These are phyloP conservation scores for Drosophila ohnishii DNA, from an alignment of 1,140 invertebrate genomes.

Conservation along the genomic window DNA sequence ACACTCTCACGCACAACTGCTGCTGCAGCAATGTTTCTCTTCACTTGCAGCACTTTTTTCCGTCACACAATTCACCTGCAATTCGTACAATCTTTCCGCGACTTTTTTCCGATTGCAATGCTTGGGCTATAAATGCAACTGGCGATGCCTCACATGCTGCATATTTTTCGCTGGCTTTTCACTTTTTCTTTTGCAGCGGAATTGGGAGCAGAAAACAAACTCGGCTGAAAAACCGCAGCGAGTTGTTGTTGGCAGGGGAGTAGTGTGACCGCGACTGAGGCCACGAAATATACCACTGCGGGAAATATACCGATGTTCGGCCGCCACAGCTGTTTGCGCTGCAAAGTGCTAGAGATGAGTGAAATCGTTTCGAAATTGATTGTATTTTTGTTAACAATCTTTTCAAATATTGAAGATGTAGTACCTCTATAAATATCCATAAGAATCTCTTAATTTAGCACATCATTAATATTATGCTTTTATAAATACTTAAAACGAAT, in stretches of 20 bases:
- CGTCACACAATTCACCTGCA: constrained; percentile 21
- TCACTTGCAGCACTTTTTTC: constrained; percentile 28
- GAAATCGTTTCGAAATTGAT: neutral
- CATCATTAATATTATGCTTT: neutral
- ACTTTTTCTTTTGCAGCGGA: constrained; percentile 61
- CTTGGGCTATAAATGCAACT: constrained; percentile 18
- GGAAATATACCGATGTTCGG: neutral
- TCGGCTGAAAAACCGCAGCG: constrained; percentile 18
- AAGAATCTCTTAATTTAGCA: too few relatives aligned
- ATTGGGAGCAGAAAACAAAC: constrained; percentile 60
- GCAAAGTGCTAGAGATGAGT: constrained; percentile 3
- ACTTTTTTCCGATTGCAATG: constrained; percentile 4
- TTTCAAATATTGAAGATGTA: neutral
- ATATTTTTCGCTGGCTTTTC: constrained; percentile 44
- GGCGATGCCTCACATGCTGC: constrained; percentile 20
- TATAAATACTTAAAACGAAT: too few relatives aligned
- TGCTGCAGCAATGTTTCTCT: constrained; percentile 33
- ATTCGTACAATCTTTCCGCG: constrained; percentile 11
- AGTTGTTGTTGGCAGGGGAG: constrained; percentile 35
- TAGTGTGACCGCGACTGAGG: constrained; percentile 50
- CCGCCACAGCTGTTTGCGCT: constrained; percentile 10
- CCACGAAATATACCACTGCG: neutral
- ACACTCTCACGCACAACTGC: constrained; percentile 13
- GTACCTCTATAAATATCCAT: too few relatives aligned
- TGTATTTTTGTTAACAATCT: neutral